phyloP scores from a whole-genome alignment of 1,140 invertebrate genomes.

The Heliconius hermathena region DNA sequence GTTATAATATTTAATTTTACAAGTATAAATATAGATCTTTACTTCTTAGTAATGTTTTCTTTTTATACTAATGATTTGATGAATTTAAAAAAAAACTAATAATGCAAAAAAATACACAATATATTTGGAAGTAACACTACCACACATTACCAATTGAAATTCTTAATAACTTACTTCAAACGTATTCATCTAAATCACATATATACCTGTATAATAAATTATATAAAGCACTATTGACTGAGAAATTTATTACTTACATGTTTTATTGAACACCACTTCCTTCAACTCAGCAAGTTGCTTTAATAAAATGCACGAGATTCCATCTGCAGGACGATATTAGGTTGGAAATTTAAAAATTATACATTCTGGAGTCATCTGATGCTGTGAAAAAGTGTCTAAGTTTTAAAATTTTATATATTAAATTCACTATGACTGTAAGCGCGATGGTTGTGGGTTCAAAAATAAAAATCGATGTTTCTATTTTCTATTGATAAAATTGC shows the following conservation, averaged over 20 bases:
- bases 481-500: too few relatives aligned
- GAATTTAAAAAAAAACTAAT: not conserved
- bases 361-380: not conserved
- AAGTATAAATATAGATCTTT: too few relatives aligned
- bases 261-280: conserved; percentile 5
- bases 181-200: not conserved
- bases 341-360: conserved; percentile 2
- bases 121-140: not conserved
- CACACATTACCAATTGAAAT: not conserved
- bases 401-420: conserved; percentile 1
- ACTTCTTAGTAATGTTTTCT: too few relatives aligned
- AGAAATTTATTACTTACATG: conserved; percentile 16
- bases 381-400: not conserved
- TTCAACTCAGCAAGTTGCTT: conserved; percentile 12
- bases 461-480: too few relatives aligned
- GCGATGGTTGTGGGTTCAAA: too few relatives aligned
- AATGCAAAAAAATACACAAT: not conserved
- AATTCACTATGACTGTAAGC: not conserved
- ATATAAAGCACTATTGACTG: not conserved
- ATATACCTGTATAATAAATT: not conserved
- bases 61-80: too few relatives aligned
- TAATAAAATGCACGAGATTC: conserved; percentile 19
- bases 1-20: too few relatives aligned
- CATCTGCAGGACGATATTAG: conserved; percentile 8
- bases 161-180: not conserved